Percentiles rank a stretch among this genome's conserved stretches.
Evolutionary conservation across 1,140 invertebrate genomes (phyloP).

Genomic region (Apis dorsata): DNA sequence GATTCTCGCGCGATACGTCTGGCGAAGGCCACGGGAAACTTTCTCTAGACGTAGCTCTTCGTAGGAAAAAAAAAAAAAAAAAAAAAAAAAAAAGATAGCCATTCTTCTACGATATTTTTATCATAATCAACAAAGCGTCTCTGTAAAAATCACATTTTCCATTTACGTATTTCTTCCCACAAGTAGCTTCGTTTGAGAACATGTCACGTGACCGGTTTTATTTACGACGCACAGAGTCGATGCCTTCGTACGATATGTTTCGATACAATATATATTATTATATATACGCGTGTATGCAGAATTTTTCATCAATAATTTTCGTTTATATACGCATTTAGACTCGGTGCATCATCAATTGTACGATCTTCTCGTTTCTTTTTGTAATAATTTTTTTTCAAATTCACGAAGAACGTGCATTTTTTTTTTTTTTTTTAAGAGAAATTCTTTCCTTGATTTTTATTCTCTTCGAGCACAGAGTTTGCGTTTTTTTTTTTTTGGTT

Average conservation of each 20-base stretch:
- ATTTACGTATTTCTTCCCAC: background rate
- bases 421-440: background rate
- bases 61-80: background rate
- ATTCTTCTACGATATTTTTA: background rate
- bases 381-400: constrained; percentile 6
- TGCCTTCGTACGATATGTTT: constrained; percentile 35
- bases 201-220: background rate
- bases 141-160: background rate
- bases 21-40: background rate
- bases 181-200: background rate
- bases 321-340: background rate
- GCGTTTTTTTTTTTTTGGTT: background rate
- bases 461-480: background rate
- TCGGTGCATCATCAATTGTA: constrained; percentile 15
- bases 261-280: background rate
- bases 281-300: background rate
- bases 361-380: background rate
- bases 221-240: constrained; percentile 5
- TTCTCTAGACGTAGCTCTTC: background rate
- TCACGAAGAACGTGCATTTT: constrained; percentile 32
- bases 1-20: constrained; percentile 39
- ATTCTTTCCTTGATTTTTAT: background rate
- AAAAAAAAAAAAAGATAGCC: background rate
- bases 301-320: background rate
- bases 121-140: background rate